Evolutionary conservation across 2,797 vertebrate genomes (phyloP), one percentile per base, ranked within the genome.

Genomic region (Pangasius mekongensis): DNA sequence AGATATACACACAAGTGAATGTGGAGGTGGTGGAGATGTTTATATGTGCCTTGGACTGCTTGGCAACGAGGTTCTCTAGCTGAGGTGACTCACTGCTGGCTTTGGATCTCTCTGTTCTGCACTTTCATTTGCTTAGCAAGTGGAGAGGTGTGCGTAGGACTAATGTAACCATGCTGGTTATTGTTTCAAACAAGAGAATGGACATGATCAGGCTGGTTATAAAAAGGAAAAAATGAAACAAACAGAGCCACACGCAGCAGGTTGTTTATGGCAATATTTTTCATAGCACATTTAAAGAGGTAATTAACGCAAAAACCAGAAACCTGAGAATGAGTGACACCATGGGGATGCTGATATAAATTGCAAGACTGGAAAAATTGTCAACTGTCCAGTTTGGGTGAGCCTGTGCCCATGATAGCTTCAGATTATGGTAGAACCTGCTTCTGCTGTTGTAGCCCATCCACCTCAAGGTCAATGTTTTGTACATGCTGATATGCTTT

Each of bases 31-130:
- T 74, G 49, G 84, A 80, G 71, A 81, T 84, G 84, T 88, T 90
- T 87, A 58, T 89, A 52, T 83, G 58, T 27, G 60, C 33, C 84
- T 60, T 88, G 60, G 33, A 60, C 80, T 82, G 58, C 82, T 87
- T 85, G 69, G 71, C 36, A 80, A 78, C 64, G 8, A 47, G 87
- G 2, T 56, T 67, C 54, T 84, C 58, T 36, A 73, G 69, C 60
- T 58, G 66, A 52, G 5, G 54, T 90, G 87, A 91, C 76, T 90
- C 90, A 90, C 58, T 58, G 33, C 39, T 66, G 62, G 67, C 76
- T 73, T 73, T 33, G 52, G 58, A 74, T 88, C 60, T n/a, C 58
- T 81, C 24, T 54, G 78, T 87, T 82, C 81, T 80, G 66, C 52
- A 69, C 73, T 60, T 84, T 80, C 66, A 87, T 69, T 89, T 49